phyloP scores from a whole-genome alignment of 2,113 vertebrate genomes.

The Pantherophis guttatus region DNA sequence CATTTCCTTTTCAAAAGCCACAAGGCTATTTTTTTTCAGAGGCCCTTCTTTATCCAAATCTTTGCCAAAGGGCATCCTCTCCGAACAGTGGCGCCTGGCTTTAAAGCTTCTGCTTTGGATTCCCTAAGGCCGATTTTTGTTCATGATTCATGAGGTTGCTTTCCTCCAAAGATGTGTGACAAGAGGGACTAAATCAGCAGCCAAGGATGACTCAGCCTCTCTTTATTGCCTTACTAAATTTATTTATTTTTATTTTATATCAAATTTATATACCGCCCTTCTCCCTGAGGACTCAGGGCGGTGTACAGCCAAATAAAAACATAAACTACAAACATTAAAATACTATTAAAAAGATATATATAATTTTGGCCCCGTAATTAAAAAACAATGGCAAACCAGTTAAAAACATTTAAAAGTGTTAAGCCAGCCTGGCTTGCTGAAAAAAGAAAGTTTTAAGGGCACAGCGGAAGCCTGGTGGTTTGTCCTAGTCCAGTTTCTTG shows the following conservation, averaged over 20 bases:
- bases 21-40: conserved; percentile 54
- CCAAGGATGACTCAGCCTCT: conserved; percentile 49
- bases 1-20: conserved; percentile 59
- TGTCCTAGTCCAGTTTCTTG: conserved; percentile 62
- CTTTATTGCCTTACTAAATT: conserved; percentile 48
- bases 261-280: too few species aligned
- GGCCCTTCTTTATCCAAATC: conserved; percentile 48
- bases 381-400: too few species aligned
- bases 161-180: conserved; percentile 57
- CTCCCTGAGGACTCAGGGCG: too few species aligned
- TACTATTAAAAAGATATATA: too few species aligned
- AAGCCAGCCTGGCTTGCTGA: too few species aligned
- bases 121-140: conserved; percentile 58
- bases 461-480: not conserved
- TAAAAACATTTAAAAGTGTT: too few species aligned
- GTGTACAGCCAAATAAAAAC: too few species aligned
- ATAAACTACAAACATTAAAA: too few species aligned
- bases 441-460: too few species aligned
- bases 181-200: conserved; percentile 62
- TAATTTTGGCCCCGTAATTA: too few species aligned
- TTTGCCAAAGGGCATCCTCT: conserved; percentile 56
- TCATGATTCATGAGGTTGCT: conserved; percentile 64
- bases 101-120: conserved; percentile 59
- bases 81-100: conserved; percentile 35
- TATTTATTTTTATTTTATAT: not conserved